A percentile compares a stretch with the other conserved stretches of the same genome.
These are phyloP conservation scores for Rhyacophila evoluta DNA, from an alignment of 2,888 invertebrate genomes.

Conservation along the genomic window DNA sequence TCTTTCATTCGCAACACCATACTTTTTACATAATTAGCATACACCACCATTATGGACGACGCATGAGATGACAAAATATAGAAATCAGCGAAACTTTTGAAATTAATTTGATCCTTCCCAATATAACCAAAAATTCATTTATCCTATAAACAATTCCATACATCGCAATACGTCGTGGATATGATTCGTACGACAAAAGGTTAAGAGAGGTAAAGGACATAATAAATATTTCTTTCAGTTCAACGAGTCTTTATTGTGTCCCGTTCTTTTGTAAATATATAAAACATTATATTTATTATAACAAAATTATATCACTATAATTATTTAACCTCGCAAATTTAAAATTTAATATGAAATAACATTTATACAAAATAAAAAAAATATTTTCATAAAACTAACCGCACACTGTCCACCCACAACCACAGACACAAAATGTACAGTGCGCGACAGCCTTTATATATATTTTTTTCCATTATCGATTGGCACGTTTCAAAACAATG, in stretches of 20 bases:
- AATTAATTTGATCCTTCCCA: neutral
- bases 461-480: neutral
- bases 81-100: no score
- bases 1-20: neutral
- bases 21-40: neutral
- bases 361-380: neutral
- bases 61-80: no score
- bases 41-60: no score
- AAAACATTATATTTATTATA: constrained; percentile 4
- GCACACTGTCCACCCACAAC: neutral
- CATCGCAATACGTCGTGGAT: neutral
- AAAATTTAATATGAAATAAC: neutral
- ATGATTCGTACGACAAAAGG: neutral
- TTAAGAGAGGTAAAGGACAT: neutral
- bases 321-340: neutral
- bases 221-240: constrained; percentile 12
- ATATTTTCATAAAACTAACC: neutral
- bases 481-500: neutral
- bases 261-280: neutral
- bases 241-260: neutral
- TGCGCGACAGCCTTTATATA: neutral
- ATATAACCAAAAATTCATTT: no score
- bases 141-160: neutral
- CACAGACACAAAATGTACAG: neutral
- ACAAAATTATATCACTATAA: neutral